Conservation (phyloP, 2,113 vertebrate species). For the Poecile atricapillus region DNA sequence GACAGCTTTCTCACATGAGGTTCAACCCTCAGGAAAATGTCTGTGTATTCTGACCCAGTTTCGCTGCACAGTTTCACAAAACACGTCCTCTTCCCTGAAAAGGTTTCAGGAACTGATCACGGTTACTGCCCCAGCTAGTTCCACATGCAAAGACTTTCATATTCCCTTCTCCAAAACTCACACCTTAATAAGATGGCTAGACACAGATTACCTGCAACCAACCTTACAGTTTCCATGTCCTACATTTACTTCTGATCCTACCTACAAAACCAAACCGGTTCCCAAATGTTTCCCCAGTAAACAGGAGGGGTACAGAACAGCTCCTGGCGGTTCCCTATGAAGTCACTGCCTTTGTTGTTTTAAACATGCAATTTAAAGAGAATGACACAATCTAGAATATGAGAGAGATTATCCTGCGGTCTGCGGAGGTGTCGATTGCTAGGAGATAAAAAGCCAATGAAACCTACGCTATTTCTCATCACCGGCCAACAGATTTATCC, state of each 20-base stretch:
- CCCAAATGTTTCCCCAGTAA: conserved; percentile 53
- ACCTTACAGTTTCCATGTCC: conserved; percentile 43
- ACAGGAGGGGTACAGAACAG: conserved; percentile 42
- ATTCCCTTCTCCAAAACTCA: neutral
- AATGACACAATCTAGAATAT: conserved; percentile 66
- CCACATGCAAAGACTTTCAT: conserved; percentile 12
- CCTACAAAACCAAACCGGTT: conserved; percentile 75
- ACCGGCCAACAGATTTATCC: neutral
- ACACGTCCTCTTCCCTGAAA: neutral
- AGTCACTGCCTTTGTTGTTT: conserved; percentile 75
- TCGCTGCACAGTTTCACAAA: neutral
- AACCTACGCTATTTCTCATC: conserved; percentile 42
- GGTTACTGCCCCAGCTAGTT: neutral
- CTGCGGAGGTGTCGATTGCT: conserved; percentile 57
- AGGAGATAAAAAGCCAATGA: conserved; percentile 34
- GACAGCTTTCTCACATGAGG: neutral
- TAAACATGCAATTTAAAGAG: conserved; percentile 72
- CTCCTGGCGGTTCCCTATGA: conserved; percentile 69
- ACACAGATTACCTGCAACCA: conserved; percentile 9
- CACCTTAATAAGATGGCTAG: conserved; percentile 28
- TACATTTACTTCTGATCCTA: conserved; percentile 63
- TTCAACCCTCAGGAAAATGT: neutral
- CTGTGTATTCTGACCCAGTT: neutral
- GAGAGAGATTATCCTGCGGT: conserved; percentile 51
- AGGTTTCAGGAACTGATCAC: neutral